Percentiles rank a stretch among this genome's conserved stretches.
Evolutionary conservation across 2,888 invertebrate species (phyloP).

Genomic region (Cheilosia vulpina): DNA sequence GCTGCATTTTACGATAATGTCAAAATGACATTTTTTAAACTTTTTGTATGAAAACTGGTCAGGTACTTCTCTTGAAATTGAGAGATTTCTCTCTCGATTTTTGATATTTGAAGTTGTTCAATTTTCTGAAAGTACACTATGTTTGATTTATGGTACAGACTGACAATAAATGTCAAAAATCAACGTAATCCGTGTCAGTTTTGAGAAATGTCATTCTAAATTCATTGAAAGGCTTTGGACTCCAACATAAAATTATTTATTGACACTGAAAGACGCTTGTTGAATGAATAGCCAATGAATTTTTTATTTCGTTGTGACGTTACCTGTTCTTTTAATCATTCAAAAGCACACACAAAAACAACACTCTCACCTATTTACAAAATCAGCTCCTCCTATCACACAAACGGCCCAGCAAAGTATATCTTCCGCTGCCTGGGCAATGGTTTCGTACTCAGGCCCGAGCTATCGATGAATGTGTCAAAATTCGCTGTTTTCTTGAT

Average conservation of each 20-base stretch:
- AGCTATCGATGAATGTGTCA: slow-evolving; percentile 82
- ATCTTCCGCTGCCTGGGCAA: slow-evolving; percentile 82
- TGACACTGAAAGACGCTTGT: background rate
- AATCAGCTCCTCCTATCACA: slow-evolving; percentile 76
- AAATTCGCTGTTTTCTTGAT: slow-evolving; percentile 78
- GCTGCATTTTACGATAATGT: too few relatives aligned
- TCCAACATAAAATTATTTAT: background rate
- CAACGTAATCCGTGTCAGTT: background rate
- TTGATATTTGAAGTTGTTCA: too few relatives aligned
- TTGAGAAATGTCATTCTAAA: background rate
- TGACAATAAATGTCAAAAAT: too few relatives aligned
- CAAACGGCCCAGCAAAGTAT: slow-evolving; percentile 83
- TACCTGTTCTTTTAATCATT: too few relatives aligned
- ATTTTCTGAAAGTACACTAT: too few relatives aligned
- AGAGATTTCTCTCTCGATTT: too few relatives aligned
- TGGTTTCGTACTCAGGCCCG: slow-evolving; percentile 81
- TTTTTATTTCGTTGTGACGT: too few relatives aligned
- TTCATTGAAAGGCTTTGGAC: too few relatives aligned
- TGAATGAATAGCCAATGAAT: background rate
- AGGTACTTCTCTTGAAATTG: too few relatives aligned
- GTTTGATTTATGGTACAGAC: too few relatives aligned
- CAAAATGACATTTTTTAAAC: too few relatives aligned
- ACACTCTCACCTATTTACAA: slow-evolving; percentile 13
- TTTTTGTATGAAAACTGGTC: too few relatives aligned
- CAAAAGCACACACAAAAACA: background rate